phyloP scores from a whole-genome alignment of 1,140 invertebrate genomes.

The Brachionus rubens region DNA sequence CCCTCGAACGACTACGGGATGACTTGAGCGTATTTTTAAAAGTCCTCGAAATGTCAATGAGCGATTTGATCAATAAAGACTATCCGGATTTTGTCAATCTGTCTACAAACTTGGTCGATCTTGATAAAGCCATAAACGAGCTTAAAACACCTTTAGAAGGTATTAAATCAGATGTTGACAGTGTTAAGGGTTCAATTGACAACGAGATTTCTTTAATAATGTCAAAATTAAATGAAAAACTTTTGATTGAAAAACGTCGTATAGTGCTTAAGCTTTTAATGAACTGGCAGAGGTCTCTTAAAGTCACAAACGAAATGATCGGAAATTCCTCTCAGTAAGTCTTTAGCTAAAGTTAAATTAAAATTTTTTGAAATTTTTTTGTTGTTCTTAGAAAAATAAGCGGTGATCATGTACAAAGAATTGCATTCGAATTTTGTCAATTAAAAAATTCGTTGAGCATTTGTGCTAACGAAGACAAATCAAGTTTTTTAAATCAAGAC shows the following conservation, averaged over 20 bases:
- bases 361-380: not conserved
- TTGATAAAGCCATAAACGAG: constrained; percentile 78
- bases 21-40: constrained; percentile 85
- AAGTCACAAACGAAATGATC: constrained; percentile 40
- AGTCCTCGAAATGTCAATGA: constrained; percentile 82
- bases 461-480: constrained; percentile 12
- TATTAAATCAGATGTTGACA: constrained; percentile 73
- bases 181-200: not conserved
- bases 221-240: constrained; percentile 37
- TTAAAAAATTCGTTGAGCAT: constrained; percentile 30
- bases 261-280: constrained; percentile 38
- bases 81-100: constrained; percentile 94
- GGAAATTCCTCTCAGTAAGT: not conserved
- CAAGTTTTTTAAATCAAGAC: constrained; percentile 49
- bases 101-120: constrained; percentile 81
- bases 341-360: not conserved
- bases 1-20: constrained; percentile 80
- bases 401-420: constrained; percentile 39
- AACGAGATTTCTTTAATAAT: constrained; percentile 5
- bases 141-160: constrained; percentile 73
- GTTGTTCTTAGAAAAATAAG: constrained; percentile 6
- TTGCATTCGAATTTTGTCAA: constrained; percentile 46
- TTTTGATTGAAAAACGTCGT: constrained; percentile 6
- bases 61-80: constrained; percentile 92
- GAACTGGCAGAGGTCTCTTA: constrained; percentile 11